Base-by-base conservation (phyloP, 2,888 invertebrate genomes). In the Aplocera efformata region DNA sequence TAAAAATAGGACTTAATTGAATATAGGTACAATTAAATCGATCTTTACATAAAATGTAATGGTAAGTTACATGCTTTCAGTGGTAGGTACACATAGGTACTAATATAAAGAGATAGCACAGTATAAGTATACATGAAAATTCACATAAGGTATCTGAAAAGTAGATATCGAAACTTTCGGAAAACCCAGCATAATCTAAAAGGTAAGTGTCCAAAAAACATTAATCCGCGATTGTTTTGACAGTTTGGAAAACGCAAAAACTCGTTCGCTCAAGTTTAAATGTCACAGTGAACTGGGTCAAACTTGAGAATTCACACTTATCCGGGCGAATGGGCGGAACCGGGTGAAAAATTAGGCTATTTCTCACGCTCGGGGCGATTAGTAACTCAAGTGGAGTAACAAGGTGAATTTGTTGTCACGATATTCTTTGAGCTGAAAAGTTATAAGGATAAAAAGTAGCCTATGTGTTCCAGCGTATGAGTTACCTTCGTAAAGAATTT, bases 281-380 rank as follows among this genome's bases (percentile, higher is more conserved):
- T 43, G 41, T 33, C 45, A 38, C 24, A 43, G 32, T 24, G 9
- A 67, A 67, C 56, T 67, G 42, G 67, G 67, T 67, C 67, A 67
- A 64, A 65, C 57, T 59, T 45, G 33, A 35, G 39, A 40, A 28
- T 51, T 49, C 48, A 34, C 37, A 42, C 47, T 51, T 38, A 42
- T 49, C 50, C 50, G 35, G 32, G 46, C 48, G 50, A 36, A 62
- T 50, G 58, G 56, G 45, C 40, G 55, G 56, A 50, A 48, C 62
- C 39, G 44, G 56, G 52, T 65, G 63, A 72, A 66, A 67, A 67
- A 71, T 67, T 46, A 48, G 51, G 49, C 50, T 54, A 72, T 69
- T 67, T 64, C 65, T 70, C 68, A 17, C 13, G 13, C 13, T 2
- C 13, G 13, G 13, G 46, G 39, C 61, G 64, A 67, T 66, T 65